Percentiles rank a stretch among this genome's conserved stretches.
Conservation (phyloP, 1,140 invertebrate species). For the Rhynchophorus ferrugineus region DNA sequence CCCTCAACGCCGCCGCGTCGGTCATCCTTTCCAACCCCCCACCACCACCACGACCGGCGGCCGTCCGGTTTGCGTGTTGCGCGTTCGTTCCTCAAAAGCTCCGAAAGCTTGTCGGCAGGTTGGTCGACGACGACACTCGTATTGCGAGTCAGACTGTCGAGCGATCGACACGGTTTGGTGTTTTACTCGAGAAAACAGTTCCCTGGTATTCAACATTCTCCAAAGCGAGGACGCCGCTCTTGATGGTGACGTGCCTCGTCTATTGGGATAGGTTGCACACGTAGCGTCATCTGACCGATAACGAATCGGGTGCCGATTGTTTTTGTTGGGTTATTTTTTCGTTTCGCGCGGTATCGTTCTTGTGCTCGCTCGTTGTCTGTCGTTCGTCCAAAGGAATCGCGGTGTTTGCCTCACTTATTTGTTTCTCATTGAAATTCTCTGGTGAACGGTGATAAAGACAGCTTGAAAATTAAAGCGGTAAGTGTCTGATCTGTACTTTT, state of each 20-base stretch:
- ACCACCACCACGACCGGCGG: constrained; percentile 1
- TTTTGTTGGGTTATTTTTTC: constrained; percentile 7
- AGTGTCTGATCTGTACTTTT: constrained; percentile 12
- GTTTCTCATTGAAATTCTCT: constrained; percentile 10
- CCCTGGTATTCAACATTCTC: no score
- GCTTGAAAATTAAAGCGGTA: constrained; percentile 28
- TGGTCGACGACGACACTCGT: no score
- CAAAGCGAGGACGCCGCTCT: no score
- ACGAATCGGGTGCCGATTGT: constrained; percentile 1
- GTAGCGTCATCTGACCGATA: constrained; percentile 9
- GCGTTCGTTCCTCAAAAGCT: constrained; percentile 16
- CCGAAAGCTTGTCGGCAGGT: constrained; percentile 9
- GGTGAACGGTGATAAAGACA: constrained; percentile 4
- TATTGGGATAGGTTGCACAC: constrained; percentile 11
- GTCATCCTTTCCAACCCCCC: neutral
- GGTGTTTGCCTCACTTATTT: constrained; percentile 10
- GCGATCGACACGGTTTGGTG: no score
- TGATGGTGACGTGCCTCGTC: neutral
- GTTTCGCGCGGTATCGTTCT: constrained; percentile 1
- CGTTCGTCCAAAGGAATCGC: no score
- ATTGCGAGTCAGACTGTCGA: no score
- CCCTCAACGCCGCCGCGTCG: constrained; percentile 4
- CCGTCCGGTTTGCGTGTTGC: constrained; percentile 16
- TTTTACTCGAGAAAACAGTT: no score
- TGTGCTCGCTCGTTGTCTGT: no score